Evolutionary conservation across 2,113 vertebrate genomes (phyloP), one percentile per base, ranked within the genome.

Genomic region (Daphoenositta chrysoptera): DNA sequence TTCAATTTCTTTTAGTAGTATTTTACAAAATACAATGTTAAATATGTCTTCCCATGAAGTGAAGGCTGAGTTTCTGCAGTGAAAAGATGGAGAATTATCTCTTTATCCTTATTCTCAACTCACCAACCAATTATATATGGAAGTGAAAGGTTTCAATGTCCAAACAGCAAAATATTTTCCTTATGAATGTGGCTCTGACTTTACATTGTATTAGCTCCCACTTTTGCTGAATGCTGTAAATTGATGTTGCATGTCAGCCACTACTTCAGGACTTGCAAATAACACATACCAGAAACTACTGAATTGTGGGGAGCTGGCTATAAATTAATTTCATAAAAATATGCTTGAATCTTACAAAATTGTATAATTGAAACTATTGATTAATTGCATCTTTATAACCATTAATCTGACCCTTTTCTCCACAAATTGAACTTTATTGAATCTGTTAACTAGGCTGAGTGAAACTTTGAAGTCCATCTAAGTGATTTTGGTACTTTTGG

Each of bases 81-180:
- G 35, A 89, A 77, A 92, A 37, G 83, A 87, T 91, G 83, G 97
- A 98, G 96, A 98, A 97, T 97, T 94, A 96, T 87, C 58, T 95
- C 95, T 97, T 98, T 96, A 91, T 97, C 86, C 85, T 95, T 89
- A 60, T 71, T 87, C 91, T 96, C 68, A 92, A 28, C 86, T 92
- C 90, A 45, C 48, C 42, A 70, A 65, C 72, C 78, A 76, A 56
- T 97, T 92, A 94, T 92, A 86, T 63, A 57, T 50, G 58, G 73
- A 95, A 97, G 97, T 94, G 93, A 98, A 97, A 98, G 93, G 83
- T 98, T 95, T 92, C 77, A 76, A 58, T 95, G 90, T 96, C 89
- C 81, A 94, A 96, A 96, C 69, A 92, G 75, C 95, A 98, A 98
- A 98, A 98, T 96, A 96, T 98, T 98, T 98, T 96, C 89, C 96